Conservation (phyloP, 1,140 invertebrate species). For the Drosophila mauritiana region DNA sequence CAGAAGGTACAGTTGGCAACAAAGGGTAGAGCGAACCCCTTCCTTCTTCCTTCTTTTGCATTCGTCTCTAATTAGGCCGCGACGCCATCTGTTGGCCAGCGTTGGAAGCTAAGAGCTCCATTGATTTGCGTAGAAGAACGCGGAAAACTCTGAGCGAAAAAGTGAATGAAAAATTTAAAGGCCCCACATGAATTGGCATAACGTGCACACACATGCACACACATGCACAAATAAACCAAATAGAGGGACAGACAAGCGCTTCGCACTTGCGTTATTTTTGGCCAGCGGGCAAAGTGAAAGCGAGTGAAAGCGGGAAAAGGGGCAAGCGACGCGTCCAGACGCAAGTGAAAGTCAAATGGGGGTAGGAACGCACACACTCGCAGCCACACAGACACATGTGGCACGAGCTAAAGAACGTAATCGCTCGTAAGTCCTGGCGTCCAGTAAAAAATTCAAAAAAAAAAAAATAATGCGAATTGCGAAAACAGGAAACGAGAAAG, state of each 20-base stretch:
- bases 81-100: not conserved
- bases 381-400: slow-evolving; percentile 41
- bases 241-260: slow-evolving; percentile 60
- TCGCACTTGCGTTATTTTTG: slow-evolving; percentile 57
- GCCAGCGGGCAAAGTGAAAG: slow-evolving; percentile 54
- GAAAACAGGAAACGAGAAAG: slow-evolving; percentile 65
- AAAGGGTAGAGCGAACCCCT: slow-evolving; percentile 41
- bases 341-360: slow-evolving; percentile 73
- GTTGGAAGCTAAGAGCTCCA: not conserved
- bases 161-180: slow-evolving; percentile 63
- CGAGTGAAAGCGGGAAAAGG: slow-evolving; percentile 14
- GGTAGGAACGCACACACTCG: slow-evolving; percentile 54
- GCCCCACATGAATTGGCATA: slow-evolving; percentile 22
- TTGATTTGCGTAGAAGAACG: not conserved
- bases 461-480: slow-evolving; percentile 17
- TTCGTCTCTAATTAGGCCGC: slow-evolving; percentile 21
- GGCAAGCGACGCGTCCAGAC: slow-evolving; percentile 61
- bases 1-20: slow-evolving; percentile 61
- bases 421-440: slow-evolving; percentile 78
- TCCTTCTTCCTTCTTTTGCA: too few species aligned
- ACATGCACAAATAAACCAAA: slow-evolving; percentile 69
- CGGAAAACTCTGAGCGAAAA: slow-evolving; percentile 15
- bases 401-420: slow-evolving; percentile 72
- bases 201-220: slow-evolving; percentile 19
- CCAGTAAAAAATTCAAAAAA: slow-evolving; percentile 78